Conservation (phyloP, 2,888 invertebrate genomes). For the Oscheius onirici region DNA sequence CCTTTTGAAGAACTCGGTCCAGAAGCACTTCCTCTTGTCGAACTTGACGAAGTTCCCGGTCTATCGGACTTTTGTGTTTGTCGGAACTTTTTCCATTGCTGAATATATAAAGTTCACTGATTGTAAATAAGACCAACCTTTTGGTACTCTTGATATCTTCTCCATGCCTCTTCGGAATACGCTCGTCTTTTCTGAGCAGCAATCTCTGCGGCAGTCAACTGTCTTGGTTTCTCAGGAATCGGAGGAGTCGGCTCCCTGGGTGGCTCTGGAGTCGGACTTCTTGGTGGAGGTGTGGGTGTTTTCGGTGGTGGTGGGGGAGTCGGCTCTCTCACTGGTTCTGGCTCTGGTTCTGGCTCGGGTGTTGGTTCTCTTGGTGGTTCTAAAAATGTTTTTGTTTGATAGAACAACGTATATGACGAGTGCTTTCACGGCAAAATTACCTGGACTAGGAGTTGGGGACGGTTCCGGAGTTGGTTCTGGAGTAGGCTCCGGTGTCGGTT, state of each 20-base stretch:
- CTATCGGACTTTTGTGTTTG: slow-evolving; percentile 53
- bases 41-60: slow-evolving; percentile 14
- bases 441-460: slow-evolving; percentile 12
- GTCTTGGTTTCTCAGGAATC: slow-evolving; percentile 32
- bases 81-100: slow-evolving; percentile 70
- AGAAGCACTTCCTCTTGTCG: slow-evolving; percentile 16
- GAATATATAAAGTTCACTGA: too few relatives aligned
- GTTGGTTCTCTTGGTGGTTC: slow-evolving; percentile 32
- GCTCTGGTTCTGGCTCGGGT: slow-evolving; percentile 38
- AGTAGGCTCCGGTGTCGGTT: slow-evolving; percentile 30
- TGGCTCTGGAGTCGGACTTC: slow-evolving; percentile 51
- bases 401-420: not conserved
- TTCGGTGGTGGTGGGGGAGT: slow-evolving; percentile 44
- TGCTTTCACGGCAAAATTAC: not conserved
- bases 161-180: slow-evolving; percentile 70
- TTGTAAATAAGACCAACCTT: slow-evolving; percentile 55
- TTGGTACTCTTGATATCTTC: slow-evolving; percentile 69
- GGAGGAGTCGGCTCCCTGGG: slow-evolving; percentile 33
- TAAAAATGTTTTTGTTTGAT: not conserved
- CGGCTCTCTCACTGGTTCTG: slow-evolving; percentile 32
- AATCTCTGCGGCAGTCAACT: slow-evolving; percentile 61
- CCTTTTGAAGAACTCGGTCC: slow-evolving; percentile 28
- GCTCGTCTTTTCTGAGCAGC: slow-evolving; percentile 64
- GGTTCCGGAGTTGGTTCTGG: slow-evolving; percentile 31
- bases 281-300: slow-evolving; percentile 44